Evolutionary conservation across 2,797 vertebrate species (phyloP), one percentile per base, ranked within the genome.

Genomic region (Taenioides sp.): DNA sequence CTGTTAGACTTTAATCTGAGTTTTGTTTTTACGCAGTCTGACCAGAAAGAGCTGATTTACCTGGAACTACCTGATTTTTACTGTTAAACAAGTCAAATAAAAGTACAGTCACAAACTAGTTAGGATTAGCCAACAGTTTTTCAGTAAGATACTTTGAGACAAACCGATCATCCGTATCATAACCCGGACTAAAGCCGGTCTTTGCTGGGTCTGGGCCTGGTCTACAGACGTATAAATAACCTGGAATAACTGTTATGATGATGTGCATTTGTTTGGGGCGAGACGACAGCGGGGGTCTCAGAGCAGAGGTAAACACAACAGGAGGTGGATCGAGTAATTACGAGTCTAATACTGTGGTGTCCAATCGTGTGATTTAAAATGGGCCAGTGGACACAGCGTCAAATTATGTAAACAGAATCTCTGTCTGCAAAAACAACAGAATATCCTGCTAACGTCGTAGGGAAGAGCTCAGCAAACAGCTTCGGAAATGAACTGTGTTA

Each of bases 281-380:
- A 65, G 10, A 5, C 54, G 69, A 63, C 77, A 63, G 78, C 50
- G 61, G 7, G 70, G 9, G 55, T 68, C 76, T 77, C 75, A 47
- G 12, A 78, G 70, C 77, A 52, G 69, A 73, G 75, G 70, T 63
- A 60, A 71, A 76, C 34, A 69, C 79, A 77, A 71, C 76, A 67
- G 65, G 50, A 23, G 14, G 20, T 34, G 49, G 18, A 20, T 55
- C 49, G 4, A 54, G 65, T 55, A 18, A 71, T 28, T 1, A 57
- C 11, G 61, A 55, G 66, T 61, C 65, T 55, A 14, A 66, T 61
- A 60, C 31, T 52, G 6, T 18, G 65, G 70, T 23, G 73, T 31
- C 34, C 61, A 50, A 58, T 14, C 10, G 9, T 2, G 20, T 34
- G 17, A 47, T 23, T 47, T 49, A 3, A 47, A 12, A 43, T 23